Percentiles rank a stretch among this genome's conserved stretches.
phyloP scores from a whole-genome alignment of 2,113 vertebrate genomes.

The Sitta europaea region DNA sequence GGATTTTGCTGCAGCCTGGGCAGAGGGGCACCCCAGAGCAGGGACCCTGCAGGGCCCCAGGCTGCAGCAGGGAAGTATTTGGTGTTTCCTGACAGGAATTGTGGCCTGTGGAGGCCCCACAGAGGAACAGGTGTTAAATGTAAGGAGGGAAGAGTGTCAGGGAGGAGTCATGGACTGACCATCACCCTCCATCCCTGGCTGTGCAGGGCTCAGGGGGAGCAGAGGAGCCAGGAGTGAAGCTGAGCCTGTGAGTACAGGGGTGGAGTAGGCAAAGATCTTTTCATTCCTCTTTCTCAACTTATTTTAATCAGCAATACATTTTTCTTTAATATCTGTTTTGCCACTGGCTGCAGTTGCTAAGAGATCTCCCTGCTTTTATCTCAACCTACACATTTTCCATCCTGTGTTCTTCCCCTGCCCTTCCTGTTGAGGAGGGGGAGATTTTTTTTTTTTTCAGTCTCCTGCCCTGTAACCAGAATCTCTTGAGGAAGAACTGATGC shows the following conservation, averaged over 20 bases:
- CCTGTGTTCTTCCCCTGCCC: background rate
- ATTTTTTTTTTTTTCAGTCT: background rate
- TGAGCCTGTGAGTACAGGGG: background rate
- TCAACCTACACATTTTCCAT: background rate
- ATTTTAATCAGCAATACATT: background rate
- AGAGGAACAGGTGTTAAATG: background rate
- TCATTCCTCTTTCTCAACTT: background rate
- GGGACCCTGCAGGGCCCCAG: fast-evolving
- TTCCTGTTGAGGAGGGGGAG: background rate
- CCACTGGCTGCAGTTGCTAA: background rate
- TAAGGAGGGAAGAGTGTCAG: too few species aligned
- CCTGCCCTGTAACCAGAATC: background rate
- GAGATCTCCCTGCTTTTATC: background rate
- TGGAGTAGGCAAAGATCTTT: background rate
- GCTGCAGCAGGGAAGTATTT: background rate
- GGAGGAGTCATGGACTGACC: background rate
- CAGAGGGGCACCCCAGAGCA: background rate
- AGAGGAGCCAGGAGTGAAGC: background rate
- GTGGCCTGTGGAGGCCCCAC: fast-evolving
- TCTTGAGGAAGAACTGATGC: background rate
- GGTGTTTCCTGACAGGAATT: background rate
- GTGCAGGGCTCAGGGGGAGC: fast-evolving
- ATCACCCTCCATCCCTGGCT: background rate
- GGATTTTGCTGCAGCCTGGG: background rate
- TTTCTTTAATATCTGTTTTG: background rate